Conservation (phyloP, 2,797 vertebrate genomes). For the Macroramphosus scolopax region DNA sequence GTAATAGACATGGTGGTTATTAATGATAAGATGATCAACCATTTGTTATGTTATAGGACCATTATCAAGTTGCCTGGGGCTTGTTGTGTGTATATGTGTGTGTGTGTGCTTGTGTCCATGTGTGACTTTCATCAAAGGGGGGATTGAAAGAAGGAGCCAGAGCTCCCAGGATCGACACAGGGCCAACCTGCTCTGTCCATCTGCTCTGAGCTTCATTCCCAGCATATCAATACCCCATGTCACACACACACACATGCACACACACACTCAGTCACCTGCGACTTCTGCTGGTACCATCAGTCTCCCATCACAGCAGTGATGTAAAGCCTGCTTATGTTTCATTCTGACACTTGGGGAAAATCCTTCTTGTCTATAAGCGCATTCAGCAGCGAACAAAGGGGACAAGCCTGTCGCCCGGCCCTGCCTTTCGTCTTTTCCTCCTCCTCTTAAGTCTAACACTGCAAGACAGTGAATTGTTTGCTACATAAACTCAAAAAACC, state of each 20-base stretch:
- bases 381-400: slow-evolving; percentile 58
- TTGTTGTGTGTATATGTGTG: slow-evolving; percentile 21
- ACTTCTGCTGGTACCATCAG: slow-evolving; percentile 62
- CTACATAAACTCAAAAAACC: slow-evolving; percentile 46
- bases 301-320: slow-evolving; percentile 55
- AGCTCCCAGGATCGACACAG: slow-evolving; percentile 69
- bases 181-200: slow-evolving; percentile 77
- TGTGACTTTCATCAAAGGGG: slow-evolving; percentile 55
- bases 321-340: slow-evolving; percentile 69
- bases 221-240: slow-evolving; percentile 69
- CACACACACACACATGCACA: slow-evolving; percentile 24
- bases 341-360: slow-evolving; percentile 66
- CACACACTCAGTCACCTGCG: slow-evolving; percentile 56
- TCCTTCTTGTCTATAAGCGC: slow-evolving; percentile 59
- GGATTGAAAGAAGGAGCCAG: slow-evolving; percentile 60
- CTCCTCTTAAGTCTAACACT: too few species aligned
- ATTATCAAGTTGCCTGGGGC: slow-evolving; percentile 35
- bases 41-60: slow-evolving; percentile 52
- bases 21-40: slow-evolving; percentile 44
- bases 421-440: too few species aligned
- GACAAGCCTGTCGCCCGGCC: slow-evolving; percentile 37
- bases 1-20: slow-evolving; percentile 40
- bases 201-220: slow-evolving; percentile 74
- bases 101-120: slow-evolving; percentile 22
- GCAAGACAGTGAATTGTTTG: slow-evolving; percentile 28